phyloP scores from a whole-genome alignment of 2,113 vertebrate genomes.

The Danio rerio region DNA sequence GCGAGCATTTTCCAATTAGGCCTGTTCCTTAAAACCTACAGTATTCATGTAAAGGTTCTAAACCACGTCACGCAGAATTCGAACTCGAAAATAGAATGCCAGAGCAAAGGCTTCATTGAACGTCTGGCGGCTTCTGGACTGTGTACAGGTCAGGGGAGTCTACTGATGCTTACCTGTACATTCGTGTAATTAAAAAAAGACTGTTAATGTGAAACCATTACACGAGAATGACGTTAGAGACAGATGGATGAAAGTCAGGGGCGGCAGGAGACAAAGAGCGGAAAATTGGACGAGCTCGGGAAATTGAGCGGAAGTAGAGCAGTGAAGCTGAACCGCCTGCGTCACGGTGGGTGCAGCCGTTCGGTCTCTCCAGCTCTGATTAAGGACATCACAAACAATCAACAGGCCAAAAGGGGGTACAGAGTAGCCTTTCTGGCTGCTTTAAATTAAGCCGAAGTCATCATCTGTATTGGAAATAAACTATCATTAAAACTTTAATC shows the following conservation, averaged over 20 bases:
- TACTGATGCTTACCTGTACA: slow-evolving; percentile 9
- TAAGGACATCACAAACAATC: slow-evolving; percentile 64
- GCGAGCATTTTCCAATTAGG: slow-evolving; percentile 44
- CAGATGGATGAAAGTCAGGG: slow-evolving; percentile 67
- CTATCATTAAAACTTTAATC: not conserved
- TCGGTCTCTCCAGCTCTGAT: slow-evolving; percentile 61
- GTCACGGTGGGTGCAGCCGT: slow-evolving; percentile 56
- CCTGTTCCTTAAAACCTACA: slow-evolving; percentile 37
- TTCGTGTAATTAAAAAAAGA: not conserved
- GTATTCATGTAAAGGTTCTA: slow-evolving; percentile 25
- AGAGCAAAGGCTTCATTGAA: not conserved
- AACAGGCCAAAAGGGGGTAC: slow-evolving; percentile 9
- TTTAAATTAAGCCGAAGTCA: not conserved
- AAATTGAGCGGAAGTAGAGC: slow-evolving; percentile 72
- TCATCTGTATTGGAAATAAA: not conserved
- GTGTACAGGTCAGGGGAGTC: not conserved
- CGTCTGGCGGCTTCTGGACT: not conserved
- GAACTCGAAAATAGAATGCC: not conserved
- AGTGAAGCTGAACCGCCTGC: slow-evolving; percentile 63
- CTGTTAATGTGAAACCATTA: slow-evolving; percentile 38
- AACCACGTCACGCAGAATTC: not conserved
- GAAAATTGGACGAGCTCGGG: slow-evolving; percentile 72
- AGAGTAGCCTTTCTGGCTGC: not conserved
- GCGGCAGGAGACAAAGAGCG: slow-evolving; percentile 64
- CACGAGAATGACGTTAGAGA: slow-evolving; percentile 50